Evolutionary conservation across 2,113 vertebrate genomes (phyloP), one percentile per base, ranked within the genome.

Genomic region (Pelodiscus sinensis): DNA sequence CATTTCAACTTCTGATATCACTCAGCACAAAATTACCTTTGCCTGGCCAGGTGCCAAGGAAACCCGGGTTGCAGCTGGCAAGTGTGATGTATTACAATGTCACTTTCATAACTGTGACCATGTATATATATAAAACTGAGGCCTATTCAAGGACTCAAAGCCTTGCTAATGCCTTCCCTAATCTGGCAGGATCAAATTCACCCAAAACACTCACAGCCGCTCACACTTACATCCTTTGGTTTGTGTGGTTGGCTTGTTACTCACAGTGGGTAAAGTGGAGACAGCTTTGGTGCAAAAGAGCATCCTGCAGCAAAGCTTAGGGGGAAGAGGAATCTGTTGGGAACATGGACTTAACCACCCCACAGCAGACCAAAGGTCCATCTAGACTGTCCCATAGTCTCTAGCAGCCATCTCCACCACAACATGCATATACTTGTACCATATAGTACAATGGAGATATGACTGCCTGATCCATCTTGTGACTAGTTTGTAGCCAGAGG

Each of bases 21-120:
- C 96, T 97, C 96, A 96, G 96, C 96, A 96, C 96, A 96, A 90
- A 97, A 97, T 96, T 96, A 94, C 96, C 95, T 85, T 94, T 94
- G 90, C 83, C 93, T 97, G 96, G 97, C 92, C 0, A 4, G 57
- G 88, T 78, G 95, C 96, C 97, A 97, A 86, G 94, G 84, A 3
- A 25, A 94, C 51, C 94, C 38, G 78, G 93, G 94, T 92, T 91
- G 88, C 0, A 92, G 90, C 82, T 79, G 90, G 90, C 89, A 80
- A 83, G 35, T 10, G 22, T 95, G 96, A 96, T 93, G 94, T 73
- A 96, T 95, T 77, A 27, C 14, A 38, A 78, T 94, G 97, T 94
- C 96, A 95, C 94, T 92, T 95, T 90, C 22, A 0, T 78, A 90
- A 93, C 50, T 2, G 88, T 82, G 92, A 81, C 94, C 86, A 3